These are phyloP conservation scores for Marisa cornuarietis DNA, from an alignment of 1,140 invertebrate species.

Conservation along the genomic window DNA sequence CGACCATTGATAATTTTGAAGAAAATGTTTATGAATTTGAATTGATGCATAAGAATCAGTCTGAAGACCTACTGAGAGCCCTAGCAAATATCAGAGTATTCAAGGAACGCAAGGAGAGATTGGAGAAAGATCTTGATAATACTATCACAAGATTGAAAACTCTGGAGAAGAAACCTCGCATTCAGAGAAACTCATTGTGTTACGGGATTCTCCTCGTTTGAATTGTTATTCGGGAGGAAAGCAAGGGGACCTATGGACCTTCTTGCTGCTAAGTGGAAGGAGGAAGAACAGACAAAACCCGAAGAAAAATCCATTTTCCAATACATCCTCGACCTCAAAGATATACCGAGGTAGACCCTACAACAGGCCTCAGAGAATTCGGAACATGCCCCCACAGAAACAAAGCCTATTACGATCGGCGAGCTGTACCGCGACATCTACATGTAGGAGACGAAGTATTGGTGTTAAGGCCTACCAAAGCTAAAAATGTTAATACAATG, in stretches of 20 bases:
- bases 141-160: no score
- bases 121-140: no score
- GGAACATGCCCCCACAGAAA: no score
- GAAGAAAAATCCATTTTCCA: conserved; percentile 32
- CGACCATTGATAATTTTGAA: no score
- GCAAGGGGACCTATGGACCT: conserved; percentile 25
- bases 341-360: conserved; percentile 6
- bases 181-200: conserved; percentile 23
- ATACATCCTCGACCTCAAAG: conserved; percentile 24
- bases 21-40: no score
- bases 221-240: conserved; percentile 24
- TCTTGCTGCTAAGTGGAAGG: conserved; percentile 39
- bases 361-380: no score
- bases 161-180: conserved; percentile 17
- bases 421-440: conserved; percentile 26
- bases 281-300: conserved; percentile 21
- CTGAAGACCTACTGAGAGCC: no score
- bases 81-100: no score
- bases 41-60: no score
- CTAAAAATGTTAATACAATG: conserved; percentile 34
- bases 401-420: no score
- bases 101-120: no score
- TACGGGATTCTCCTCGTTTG: conserved; percentile 24
- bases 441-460: conserved; percentile 30
- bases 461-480: conserved; percentile 20